Percentiles rank a stretch among this genome's conserved stretches.
Evolutionary conservation across 2,113 vertebrate species (phyloP).

Genomic region (Felis chaus): DNA sequence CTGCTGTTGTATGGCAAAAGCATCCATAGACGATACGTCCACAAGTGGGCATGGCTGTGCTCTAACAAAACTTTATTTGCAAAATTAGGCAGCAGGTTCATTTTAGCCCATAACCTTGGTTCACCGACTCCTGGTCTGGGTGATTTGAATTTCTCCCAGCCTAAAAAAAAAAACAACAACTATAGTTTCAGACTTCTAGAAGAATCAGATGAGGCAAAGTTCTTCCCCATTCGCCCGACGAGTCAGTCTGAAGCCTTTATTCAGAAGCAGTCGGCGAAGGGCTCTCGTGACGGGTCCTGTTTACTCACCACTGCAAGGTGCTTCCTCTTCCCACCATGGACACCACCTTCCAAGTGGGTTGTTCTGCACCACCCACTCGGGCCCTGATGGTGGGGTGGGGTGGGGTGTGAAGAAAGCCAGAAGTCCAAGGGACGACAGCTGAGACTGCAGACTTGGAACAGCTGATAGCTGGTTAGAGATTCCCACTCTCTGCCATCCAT

Average conservation of each 20-base stretch:
- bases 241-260: background rate
- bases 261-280: background rate
- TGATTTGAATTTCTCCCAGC: background rate
- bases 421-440: background rate
- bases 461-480: constrained; percentile 30
- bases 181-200: background rate
- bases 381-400: background rate
- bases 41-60: background rate
- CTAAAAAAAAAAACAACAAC: background rate
- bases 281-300: background rate
- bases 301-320: background rate
- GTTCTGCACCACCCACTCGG: background rate
- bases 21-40: background rate
- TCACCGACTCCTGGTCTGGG: background rate
- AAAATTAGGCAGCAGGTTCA: background rate
- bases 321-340: background rate
- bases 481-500: constrained; percentile 61
- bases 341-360: accelerated
- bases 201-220: background rate
- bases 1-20: background rate
- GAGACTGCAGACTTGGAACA: background rate
- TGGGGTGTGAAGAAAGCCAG: background rate
- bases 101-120: background rate
- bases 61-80: background rate
- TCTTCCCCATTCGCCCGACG: background rate